Evolutionary conservation across 2,797 vertebrate species (phyloP).

Genomic region (Coilia nasus): DNA sequence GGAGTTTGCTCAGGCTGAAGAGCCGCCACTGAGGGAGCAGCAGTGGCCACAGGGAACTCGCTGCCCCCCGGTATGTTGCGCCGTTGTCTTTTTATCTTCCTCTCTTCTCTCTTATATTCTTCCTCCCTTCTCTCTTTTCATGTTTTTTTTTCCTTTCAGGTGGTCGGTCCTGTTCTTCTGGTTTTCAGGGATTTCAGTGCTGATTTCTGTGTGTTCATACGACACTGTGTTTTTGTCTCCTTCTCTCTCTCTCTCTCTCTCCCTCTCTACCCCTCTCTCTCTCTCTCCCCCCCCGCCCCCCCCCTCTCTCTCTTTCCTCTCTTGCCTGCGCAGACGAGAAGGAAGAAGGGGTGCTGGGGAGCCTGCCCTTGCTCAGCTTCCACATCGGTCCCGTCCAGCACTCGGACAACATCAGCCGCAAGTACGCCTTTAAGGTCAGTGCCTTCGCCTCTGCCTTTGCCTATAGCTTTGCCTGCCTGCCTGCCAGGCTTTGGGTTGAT

Average conservation of each 20-base stretch:
- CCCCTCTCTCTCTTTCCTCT: background rate
- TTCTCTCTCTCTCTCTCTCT: background rate
- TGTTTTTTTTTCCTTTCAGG: background rate
- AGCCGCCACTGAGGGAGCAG: background rate
- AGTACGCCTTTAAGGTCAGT: conserved; percentile 94
- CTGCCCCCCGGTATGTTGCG: background rate
- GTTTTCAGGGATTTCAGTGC: background rate
- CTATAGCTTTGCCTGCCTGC: background rate
- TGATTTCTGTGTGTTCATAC: background rate
- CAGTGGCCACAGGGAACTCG: conserved; percentile 28
- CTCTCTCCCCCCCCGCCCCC: background rate
- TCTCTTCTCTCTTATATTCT: background rate
- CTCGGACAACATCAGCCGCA: conserved; percentile 89
- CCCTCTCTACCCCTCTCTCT: conserved; percentile 26
- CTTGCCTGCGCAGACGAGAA: conserved; percentile 82
- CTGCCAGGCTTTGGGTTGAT: background rate
- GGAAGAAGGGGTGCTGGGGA: conserved; percentile 89
- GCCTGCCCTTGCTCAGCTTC: conserved; percentile 92
- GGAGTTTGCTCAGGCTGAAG: conserved; percentile 39
- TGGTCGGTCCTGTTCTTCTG: background rate
- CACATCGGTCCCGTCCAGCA: conserved; percentile 81
- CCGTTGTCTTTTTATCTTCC: background rate
- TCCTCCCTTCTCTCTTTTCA: background rate
- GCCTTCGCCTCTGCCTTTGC: conserved; percentile 7
- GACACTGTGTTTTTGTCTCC: background rate